Conservation (phyloP, 2,888 invertebrate genomes). For the Trichogramma evanescens region DNA sequence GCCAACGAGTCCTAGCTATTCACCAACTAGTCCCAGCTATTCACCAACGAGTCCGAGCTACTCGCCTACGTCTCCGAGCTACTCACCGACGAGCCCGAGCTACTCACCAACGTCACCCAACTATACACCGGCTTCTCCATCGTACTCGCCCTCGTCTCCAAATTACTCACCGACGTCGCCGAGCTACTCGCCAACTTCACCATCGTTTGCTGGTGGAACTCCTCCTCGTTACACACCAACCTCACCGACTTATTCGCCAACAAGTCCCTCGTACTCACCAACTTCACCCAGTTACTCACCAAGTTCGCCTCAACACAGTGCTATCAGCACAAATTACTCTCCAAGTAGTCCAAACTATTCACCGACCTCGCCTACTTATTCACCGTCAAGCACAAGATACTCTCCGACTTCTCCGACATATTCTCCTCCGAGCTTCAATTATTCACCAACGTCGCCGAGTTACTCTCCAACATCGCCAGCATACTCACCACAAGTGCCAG, state of each 20-base stretch:
- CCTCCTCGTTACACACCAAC: conserved; percentile 83
- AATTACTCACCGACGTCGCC: conserved; percentile 64
- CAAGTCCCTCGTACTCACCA: conserved; percentile 73
- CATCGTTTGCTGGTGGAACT: conserved; percentile 67
- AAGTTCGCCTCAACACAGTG: conserved; percentile 58
- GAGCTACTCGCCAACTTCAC: conserved; percentile 63
- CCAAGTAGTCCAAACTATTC: conserved; percentile 82
- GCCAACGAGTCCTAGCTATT: conserved; percentile 69
- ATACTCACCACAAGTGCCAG: conserved; percentile 63
- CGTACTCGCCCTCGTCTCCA: conserved; percentile 58
- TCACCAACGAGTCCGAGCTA: conserved; percentile 62
- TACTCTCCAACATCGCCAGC: conserved; percentile 74
- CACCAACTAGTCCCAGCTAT: conserved; percentile 62
- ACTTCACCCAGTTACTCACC: conserved; percentile 77
- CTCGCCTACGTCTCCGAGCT: conserved; percentile 58
- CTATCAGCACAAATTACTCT: conserved; percentile 69
- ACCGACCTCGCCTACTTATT: conserved; percentile 73
- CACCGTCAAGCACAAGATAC: conserved; percentile 66
- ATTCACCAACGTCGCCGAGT: conserved; percentile 70
- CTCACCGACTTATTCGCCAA: conserved; percentile 72
- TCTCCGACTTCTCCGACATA: conserved; percentile 51
- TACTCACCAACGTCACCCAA: conserved; percentile 63
- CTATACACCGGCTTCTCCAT: conserved; percentile 58
- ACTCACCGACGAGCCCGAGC: conserved; percentile 62
- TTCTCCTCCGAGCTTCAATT: conserved; percentile 68